Evolutionary conservation across 2,888 invertebrate species (phyloP), one percentile per base, ranked within the genome.

Genomic region (Xylocampa areola): DNA sequence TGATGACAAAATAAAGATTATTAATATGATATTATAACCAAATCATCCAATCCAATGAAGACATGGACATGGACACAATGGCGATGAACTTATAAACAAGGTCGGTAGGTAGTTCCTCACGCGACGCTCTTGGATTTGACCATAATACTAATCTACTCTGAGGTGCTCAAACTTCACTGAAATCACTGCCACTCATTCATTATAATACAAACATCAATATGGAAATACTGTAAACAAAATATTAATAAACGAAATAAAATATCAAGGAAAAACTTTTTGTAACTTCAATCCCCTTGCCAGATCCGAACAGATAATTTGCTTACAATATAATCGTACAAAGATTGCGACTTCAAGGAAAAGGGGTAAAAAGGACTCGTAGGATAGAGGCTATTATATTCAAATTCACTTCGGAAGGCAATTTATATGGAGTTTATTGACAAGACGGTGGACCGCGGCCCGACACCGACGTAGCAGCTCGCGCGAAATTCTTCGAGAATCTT

Each of bases 391-490:
- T 94, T 94, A 94, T 94, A 93, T 94, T 94, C 92, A 94, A 93
- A 94, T 92, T 92, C 88, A 87, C 87, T 84, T 82, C 84, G 87
- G 88, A 84, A 88, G 91, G 91, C 92, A 92, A 92, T 94, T 92
- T 93, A 94, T 94, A 93, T 87, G 92, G 93, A 87, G 86, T 89
- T 92, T 93, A 93, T 92, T 93, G 93, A 93, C 93, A 93, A 91
- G 90, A 86, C 82, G 81, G 76, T 80, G 80, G 81, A 83, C 82
- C 79, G 79, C 75, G 70, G 82, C 74, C 65, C 80, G 68, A 72
- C 79, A 76, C 65, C 80, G 68, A 72, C 79, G 76, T 53, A 68
- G 74, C 68, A 70, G 64, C 73, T 70, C 84, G 88, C 85, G 91
- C 84, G 89, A 91, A 90, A 91, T 92, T 89, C 91, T 87, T 83